Conservation (phyloP, 2,113 vertebrate species). For the Microtus ochrogaster region DNA sequence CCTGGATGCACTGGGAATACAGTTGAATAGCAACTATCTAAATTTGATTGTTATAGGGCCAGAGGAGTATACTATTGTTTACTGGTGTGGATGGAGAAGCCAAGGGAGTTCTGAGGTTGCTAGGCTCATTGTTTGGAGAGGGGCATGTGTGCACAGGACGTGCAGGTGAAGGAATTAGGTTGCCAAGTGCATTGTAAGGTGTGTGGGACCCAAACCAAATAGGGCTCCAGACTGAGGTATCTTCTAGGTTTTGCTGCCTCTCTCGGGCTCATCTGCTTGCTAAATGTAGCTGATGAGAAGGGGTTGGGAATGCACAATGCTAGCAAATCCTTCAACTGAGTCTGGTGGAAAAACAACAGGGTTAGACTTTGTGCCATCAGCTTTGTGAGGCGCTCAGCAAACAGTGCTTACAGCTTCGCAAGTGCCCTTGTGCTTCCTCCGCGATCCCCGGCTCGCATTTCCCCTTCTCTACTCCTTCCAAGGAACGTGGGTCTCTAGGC, state of each 20-base stretch:
- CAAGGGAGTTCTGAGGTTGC: background rate
- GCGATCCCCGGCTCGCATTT: accelerated
- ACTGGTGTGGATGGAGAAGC: too few species aligned
- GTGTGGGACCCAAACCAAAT: background rate
- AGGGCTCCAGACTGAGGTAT: background rate
- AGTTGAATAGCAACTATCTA: background rate
- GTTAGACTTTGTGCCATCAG: accelerated
- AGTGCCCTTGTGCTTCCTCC: accelerated
- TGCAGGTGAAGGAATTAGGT: background rate
- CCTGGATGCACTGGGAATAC: background rate
- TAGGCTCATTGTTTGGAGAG: background rate
- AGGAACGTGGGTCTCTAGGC: accelerated
- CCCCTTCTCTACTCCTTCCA: background rate
- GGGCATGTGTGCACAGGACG: background rate
- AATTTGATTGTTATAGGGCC: background rate
- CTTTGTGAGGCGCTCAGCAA: background rate
- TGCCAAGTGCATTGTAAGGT: background rate
- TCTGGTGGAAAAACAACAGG: background rate
- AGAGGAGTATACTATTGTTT: background rate
- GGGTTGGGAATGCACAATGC: accelerated
- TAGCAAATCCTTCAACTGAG: background rate
- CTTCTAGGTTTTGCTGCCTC: background rate
- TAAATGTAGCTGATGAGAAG: background rate
- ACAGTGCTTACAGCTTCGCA: accelerated
- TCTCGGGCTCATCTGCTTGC: background rate